Evolutionary conservation across 2,888 invertebrate species (phyloP), one percentile per base, ranked within the genome.

Genomic region (Aethes cnicana): DNA sequence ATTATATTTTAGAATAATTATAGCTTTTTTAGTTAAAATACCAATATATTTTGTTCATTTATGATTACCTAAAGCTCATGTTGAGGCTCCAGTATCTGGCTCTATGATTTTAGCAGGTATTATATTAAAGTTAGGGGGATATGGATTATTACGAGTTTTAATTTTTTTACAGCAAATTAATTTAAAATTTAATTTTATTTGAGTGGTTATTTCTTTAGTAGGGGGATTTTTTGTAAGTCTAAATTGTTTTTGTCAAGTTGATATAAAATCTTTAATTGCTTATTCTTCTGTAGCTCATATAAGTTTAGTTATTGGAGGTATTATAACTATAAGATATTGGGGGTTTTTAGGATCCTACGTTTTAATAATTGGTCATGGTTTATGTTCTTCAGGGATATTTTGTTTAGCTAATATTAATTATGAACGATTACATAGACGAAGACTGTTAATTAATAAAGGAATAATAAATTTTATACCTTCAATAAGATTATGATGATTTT

Each of bases 241-340:
- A 67, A 84, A 93, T 61, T 94, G 93, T 92, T 86, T 94, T 74
- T 91, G 91, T 58, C 93, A 94, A 74, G 83, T 89, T 46, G 94
- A 94, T 91, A 87, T 94, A 77, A 94, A 94, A 66, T 87, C 92
- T 59, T 91, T 94, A 85, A 92, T 94, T 91, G 94, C 94, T 75
- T 94, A 94, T 88, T 94, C 93, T 61, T 94, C 94, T 25, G 92
- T 94, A 0, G 91, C 91, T 61, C 94, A 95, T 89, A 94, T 94
- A 81, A 90, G 92, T 5, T 66, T 94, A 67, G 91, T 93, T 14
- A 83, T 94, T 76, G 65, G 87, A 0, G 91, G 91, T 0, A 72
- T 93, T 74, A 83, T 92, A 89, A 90, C 91, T 43, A 77, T 92
- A 74, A 90, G 74, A 77, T 85, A 84, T 81, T 91, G 89, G 53